Evolutionary conservation across 2,888 invertebrate genomes (phyloP), one percentile per base, ranked within the genome.

Genomic region (Tricholauxania praeusta): DNA sequence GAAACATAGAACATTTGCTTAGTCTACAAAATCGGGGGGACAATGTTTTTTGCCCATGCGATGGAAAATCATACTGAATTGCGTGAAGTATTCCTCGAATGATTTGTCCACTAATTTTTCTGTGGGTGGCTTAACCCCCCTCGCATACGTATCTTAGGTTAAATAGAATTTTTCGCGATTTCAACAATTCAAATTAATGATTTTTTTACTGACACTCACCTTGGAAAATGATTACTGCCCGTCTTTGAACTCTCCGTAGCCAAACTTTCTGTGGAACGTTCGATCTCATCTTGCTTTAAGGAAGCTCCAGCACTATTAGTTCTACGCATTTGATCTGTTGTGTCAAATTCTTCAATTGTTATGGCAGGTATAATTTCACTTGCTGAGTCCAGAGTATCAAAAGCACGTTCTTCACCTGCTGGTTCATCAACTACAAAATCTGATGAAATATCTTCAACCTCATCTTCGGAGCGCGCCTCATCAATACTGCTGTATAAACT

Each of bases 381-480:
- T n/a, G n/a, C n/a, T 7, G 60, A 39, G n/a, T 39, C 39, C 12
- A 39, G 32, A n/a, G 22, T n/a, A n/a, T 8, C 39, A 15, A 62
- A 6, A 6, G 49, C 15, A 17, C 7, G 28, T 15, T 49, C 49
- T 39, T 39, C 39, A 39, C 39, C 39, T 10, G 10, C 39, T 39
- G 39, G 10, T 39, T 39, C 39, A 39, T 39, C 39, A 10, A 10
- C 39, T 10, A 39, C 52, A 69, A 81, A 83, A 59, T 85, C 85
- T 0, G 80, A 79, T 14, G 22, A 48, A n/a, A 76, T 59, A 52
- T 84, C 81, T 52, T 87, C 87, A 12, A 85, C 83, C 65, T 87
- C 87, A 76, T 86, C 87, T 72, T 86, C 86, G 7, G 86, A 86
- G 14, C 82, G 85, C 72, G 82, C 84, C 73, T 86, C 86, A 69